These are phyloP conservation scores for Campylomormyrus numenius DNA, from an alignment of 2,113 vertebrate genomes.

Conservation along the genomic window DNA sequence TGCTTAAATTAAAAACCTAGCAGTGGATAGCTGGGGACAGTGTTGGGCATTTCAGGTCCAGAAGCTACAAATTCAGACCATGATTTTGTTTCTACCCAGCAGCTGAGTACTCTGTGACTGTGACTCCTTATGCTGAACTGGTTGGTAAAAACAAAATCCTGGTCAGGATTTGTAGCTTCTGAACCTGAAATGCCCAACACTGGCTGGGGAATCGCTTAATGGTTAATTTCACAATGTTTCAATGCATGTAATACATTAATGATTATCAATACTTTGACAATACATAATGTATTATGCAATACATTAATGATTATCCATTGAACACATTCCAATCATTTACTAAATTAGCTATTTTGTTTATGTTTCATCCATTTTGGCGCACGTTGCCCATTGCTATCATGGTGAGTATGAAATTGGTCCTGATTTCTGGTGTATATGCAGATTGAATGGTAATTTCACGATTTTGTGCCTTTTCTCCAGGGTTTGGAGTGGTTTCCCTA, in stretches of 20 bases:
- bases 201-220: not conserved
- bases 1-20: not conserved
- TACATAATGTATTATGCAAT: not conserved
- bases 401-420: not conserved
- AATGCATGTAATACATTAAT: not conserved
- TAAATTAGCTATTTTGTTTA: not conserved
- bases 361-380: not conserved
- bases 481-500: not conserved
- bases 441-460: not conserved
- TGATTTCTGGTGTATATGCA: not conserved
- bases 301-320: not conserved
- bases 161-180: too few species aligned
- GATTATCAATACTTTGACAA: not conserved
- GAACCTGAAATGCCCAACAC: too few species aligned
- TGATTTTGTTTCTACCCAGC: too few species aligned
- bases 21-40: not conserved
- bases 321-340: not conserved
- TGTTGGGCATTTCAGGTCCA: too few species aligned
- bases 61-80: too few species aligned
- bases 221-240: not conserved
- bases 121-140: too few species aligned
- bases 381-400: not conserved
- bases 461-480: not conserved
- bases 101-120: too few species aligned
- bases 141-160: too few species aligned